Percentiles rank a stretch among this genome's conserved stretches.
Evolutionary conservation across 1,140 invertebrate species (phyloP).

Genomic region (Cydia amplana): DNA sequence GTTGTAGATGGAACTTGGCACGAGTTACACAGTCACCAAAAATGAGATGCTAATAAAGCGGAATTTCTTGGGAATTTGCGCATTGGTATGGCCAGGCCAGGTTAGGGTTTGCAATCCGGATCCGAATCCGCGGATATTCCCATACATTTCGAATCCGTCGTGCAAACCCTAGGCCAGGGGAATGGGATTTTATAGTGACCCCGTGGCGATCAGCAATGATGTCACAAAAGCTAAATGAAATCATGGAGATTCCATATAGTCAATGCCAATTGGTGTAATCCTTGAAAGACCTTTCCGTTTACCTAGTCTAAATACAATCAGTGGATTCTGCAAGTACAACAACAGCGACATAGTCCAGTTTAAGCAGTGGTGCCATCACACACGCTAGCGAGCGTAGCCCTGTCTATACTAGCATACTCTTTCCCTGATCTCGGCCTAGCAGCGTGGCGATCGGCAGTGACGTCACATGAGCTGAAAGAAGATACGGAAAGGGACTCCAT

Average conservation of each 20-base stretch:
- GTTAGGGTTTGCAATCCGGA: too few relatives aligned
- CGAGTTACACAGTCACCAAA: too few relatives aligned
- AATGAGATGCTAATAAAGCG: too few relatives aligned
- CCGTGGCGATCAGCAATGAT: slow-evolving; percentile 79
- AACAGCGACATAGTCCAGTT: neutral
- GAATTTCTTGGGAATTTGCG: too few relatives aligned
- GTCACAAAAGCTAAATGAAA: slow-evolving; percentile 87
- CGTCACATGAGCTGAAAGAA: slow-evolving; percentile 87
- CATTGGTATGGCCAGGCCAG: slow-evolving; percentile 84
- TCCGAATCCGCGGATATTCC: too few relatives aligned
- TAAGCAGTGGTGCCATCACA: slow-evolving; percentile 35
- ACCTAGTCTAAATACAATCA: too few relatives aligned
- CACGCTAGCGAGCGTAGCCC: slow-evolving; percentile 79
- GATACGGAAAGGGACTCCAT: slow-evolving; percentile 90
- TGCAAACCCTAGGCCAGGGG: too few relatives aligned
- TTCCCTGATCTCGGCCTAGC: slow-evolving; percentile 91
- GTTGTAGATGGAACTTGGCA: too few relatives aligned
- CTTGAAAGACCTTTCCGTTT: neutral
- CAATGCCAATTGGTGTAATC: neutral
- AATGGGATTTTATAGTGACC: too few relatives aligned
- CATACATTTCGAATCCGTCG: too few relatives aligned
- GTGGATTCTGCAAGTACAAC: too few relatives aligned
- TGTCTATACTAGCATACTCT: slow-evolving; percentile 91
- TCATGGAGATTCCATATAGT: slow-evolving; percentile 81
- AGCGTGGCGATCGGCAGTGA: slow-evolving; percentile 80